Evolutionary conservation across 2,888 invertebrate species (phyloP).

Genomic region (Xanthia icteritia): DNA sequence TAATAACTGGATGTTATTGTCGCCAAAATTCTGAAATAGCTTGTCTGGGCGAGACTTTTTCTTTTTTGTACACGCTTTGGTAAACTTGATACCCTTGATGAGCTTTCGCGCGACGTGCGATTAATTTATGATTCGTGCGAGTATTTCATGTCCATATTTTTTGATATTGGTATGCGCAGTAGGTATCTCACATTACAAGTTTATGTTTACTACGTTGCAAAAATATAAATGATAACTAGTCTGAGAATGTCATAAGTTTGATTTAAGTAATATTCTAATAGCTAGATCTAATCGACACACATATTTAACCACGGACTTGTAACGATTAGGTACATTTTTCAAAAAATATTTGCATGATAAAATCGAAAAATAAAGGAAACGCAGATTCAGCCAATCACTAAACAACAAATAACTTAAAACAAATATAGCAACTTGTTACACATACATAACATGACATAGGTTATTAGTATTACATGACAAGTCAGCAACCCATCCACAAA

Average conservation of each 20-base stretch:
- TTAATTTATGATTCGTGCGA: conserved; percentile 41
- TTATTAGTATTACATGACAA: neutral
- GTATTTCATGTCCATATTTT: conserved; percentile 5
- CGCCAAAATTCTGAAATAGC: conserved; percentile 75
- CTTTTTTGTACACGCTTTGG: conserved; percentile 60
- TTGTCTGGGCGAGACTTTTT: conserved; percentile 66
- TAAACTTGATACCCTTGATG: conserved; percentile 60
- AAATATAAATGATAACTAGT: neutral
- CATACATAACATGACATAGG: no score
- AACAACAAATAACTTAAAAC: no score
- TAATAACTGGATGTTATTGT: conserved; percentile 65
- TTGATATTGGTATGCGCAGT: neutral
- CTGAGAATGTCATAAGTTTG: neutral
- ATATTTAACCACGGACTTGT: no score
- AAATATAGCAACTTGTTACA: no score
- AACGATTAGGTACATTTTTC: no score
- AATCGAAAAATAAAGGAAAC: neutral
- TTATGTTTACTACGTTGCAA: neutral
- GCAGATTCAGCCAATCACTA: no score
- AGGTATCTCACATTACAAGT: neutral
- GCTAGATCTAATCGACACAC: no score
- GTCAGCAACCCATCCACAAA: conserved; percentile 34
- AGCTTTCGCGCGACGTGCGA: conserved; percentile 38
- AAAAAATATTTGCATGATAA: no score
- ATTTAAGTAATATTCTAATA: no score